These are phyloP conservation scores for Myiothlypis chrysogaster DNA, from an alignment of 2,797 vertebrate genomes.

Conservation along the genomic window DNA sequence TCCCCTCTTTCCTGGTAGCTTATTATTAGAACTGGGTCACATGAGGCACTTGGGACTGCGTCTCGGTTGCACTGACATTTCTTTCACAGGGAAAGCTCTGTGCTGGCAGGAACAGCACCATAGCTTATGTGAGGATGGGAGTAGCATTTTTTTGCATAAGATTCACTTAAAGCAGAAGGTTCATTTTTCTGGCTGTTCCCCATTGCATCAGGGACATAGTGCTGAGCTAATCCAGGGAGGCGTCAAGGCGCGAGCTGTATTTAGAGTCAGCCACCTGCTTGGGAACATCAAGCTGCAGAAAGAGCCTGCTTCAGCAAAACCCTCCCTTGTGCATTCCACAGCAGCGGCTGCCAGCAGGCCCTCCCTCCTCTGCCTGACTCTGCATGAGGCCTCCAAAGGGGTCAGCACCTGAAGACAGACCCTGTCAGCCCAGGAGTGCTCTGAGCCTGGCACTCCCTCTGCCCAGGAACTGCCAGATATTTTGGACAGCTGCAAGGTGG, in stretches of 20 bases:
- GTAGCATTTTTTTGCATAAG: not conserved
- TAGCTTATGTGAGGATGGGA: not conserved
- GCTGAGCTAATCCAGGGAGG: not conserved
- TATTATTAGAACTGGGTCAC: constrained; percentile 53
- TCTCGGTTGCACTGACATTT: not conserved
- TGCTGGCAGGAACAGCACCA: not conserved
- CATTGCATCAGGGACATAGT: not conserved
- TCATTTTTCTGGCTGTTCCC: not conserved
- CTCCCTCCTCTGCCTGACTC: not conserved
- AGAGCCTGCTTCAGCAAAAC: not conserved
- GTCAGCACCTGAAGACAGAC: not conserved
- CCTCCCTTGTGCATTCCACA: not conserved
- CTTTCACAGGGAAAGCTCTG: not conserved
- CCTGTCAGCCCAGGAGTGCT: not conserved
- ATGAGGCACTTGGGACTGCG: not conserved
- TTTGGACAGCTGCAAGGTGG: constrained; percentile 81
- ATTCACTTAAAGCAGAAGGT: not conserved
- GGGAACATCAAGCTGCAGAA: constrained; percentile 26
- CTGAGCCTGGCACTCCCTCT: constrained; percentile 14
- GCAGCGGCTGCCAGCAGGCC: not conserved
- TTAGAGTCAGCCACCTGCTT: constrained; percentile 54
- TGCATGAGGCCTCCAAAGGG: not conserved
- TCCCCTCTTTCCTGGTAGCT: constrained; percentile 11
- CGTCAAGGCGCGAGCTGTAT: not conserved
- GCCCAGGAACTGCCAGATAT: constrained; percentile 81